Conservation (phyloP, 2,888 invertebrate species). For the Lepas anatifera region DNA sequence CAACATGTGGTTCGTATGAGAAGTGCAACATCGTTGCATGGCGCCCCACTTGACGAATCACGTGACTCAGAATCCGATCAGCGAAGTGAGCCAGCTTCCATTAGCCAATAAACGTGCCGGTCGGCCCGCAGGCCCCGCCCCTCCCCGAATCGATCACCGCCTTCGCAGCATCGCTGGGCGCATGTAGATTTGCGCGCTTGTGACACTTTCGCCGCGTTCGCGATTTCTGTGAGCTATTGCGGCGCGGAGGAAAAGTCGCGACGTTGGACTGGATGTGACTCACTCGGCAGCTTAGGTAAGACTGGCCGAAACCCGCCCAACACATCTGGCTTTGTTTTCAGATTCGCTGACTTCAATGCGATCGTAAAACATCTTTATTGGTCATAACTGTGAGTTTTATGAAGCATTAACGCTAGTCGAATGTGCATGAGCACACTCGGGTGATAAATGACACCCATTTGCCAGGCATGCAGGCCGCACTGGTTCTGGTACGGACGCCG, state of each 20-base stretch:
- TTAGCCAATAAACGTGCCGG: background rate
- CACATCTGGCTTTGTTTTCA: background rate
- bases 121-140: background rate
- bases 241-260: too few relatives aligned
- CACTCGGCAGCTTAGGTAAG: background rate
- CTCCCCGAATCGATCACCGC: background rate
- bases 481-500: too few relatives aligned
- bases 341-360: background rate
- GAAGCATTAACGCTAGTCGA: background rate
- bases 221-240: background rate
- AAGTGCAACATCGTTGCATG: too few relatives aligned
- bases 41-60: too few relatives aligned
- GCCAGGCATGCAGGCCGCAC: too few relatives aligned
- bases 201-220: background rate
- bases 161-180: background rate
- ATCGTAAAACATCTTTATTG: constrained; percentile 1
- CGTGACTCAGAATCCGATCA: too few relatives aligned
- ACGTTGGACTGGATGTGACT: background rate
- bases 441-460: background rate
- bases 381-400: background rate
- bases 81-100: too few relatives aligned
- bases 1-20: too few relatives aligned
- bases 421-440: background rate
- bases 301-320: background rate
- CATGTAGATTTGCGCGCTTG: background rate